These are phyloP conservation scores for Diplodus sargus DNA, from an alignment of 2,797 vertebrate genomes.

Conservation along the genomic window DNA sequence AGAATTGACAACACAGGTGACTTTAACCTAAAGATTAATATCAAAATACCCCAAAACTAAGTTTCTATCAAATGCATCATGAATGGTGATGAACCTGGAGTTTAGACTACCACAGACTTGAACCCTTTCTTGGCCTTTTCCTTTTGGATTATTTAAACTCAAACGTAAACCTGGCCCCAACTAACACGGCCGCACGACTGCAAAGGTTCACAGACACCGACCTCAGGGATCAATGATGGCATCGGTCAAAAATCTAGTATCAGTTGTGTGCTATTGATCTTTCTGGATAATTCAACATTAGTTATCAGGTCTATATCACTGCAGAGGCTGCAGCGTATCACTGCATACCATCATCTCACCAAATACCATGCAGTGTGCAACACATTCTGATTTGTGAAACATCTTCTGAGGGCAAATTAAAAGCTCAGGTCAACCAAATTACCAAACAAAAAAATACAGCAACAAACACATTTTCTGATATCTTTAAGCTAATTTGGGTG, in stretches of 20 bases:
- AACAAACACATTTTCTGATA: not conserved
- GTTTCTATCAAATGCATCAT: not conserved
- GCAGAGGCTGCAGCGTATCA: too few relatives aligned
- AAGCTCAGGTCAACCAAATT: not conserved
- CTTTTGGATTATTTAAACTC: not conserved
- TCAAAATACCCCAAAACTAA: not conserved
- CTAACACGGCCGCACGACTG: not conserved
- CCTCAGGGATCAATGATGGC: not conserved
- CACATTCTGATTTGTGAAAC: not conserved
- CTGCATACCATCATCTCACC: too few relatives aligned
- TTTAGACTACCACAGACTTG: not conserved
- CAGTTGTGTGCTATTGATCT: not conserved
- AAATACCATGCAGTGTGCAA: too few relatives aligned
- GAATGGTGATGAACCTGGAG: not conserved
- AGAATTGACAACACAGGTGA: too few relatives aligned
- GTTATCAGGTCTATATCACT: too few relatives aligned
- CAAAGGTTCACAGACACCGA: not conserved
- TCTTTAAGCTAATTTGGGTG: not conserved
- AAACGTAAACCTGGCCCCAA: not conserved
- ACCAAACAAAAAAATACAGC: not conserved
- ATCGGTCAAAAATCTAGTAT: not conserved
- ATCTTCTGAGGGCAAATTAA: not conserved
- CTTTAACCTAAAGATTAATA: too few relatives aligned
- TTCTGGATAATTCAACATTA: not conserved
- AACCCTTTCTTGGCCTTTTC: not conserved